Conservation (phyloP, 2,888 invertebrate species). For the Nesidiocoris tenuis region DNA sequence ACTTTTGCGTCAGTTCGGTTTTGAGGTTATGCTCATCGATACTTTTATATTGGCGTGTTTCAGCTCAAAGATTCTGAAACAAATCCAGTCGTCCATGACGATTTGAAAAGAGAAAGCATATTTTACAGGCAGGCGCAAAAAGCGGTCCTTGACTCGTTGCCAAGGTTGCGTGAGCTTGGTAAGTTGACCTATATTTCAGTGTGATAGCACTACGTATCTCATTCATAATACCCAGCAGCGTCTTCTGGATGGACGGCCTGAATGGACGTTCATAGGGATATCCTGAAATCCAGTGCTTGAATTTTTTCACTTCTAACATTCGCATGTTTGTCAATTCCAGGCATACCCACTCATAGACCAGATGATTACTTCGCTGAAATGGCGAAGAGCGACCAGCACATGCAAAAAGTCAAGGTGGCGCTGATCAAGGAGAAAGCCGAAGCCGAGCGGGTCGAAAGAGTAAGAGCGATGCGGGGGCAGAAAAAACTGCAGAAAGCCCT, state of each 20-base stretch:
- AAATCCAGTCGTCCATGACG: conserved; percentile 64
- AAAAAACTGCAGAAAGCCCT: conserved; percentile 91
- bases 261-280: background rate
- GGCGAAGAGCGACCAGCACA: conserved; percentile 95
- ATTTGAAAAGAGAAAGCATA: conserved; percentile 86
- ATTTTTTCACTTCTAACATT: too few relatives aligned
- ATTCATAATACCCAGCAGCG: too few relatives aligned
- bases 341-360: conserved; percentile 79
- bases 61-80: conserved; percentile 53
- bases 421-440: conserved; percentile 80
- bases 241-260: too few relatives aligned
- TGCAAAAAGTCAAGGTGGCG: conserved; percentile 73
- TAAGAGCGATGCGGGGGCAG: conserved; percentile 83
- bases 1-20: too few relatives aligned
- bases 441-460: conserved; percentile 84
- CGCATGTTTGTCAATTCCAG: conserved; percentile 6
- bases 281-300: background rate
- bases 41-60: too few relatives aligned
- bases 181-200: conserved; percentile 7
- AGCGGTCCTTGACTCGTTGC: conserved; percentile 78
- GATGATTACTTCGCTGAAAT: conserved; percentile 99
- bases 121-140: conserved; percentile 86
- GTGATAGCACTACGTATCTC: too few relatives aligned
- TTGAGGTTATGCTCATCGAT: too few relatives aligned
- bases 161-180: conserved; percentile 69